Conservation (phyloP, 2,113 vertebrate species). For the Peromyscus californicus region DNA sequence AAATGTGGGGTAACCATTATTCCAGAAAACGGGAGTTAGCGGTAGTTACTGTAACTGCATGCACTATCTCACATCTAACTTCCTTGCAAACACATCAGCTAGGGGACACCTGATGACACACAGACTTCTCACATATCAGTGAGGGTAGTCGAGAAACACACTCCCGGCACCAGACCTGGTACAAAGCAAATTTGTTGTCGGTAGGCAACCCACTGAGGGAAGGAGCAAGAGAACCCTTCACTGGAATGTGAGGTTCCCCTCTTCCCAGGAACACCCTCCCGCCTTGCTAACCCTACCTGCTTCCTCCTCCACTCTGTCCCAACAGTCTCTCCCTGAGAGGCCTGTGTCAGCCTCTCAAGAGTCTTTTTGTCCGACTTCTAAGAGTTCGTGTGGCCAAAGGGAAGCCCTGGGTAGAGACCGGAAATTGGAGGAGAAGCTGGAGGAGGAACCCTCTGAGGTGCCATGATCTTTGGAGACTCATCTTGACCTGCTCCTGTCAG, state of each 20-base stretch:
- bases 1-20: constrained; percentile 1
- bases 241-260: not conserved
- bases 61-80: constrained; percentile 1
- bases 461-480: not conserved
- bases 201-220: not conserved
- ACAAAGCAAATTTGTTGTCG: constrained; percentile 27
- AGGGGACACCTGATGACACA: not conserved
- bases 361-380: not conserved
- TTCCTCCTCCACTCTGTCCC: not conserved
- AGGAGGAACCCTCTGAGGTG: too few species aligned
- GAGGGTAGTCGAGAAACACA: not conserved
- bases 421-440: not conserved
- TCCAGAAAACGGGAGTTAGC: not conserved
- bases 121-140: not conserved
- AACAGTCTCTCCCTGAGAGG: not conserved
- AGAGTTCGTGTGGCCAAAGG: not conserved
- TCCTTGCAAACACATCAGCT: not conserved
- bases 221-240: not conserved
- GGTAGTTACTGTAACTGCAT: not conserved
- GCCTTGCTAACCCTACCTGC: not conserved
- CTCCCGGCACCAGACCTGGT: not conserved
- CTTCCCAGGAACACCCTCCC: not conserved
- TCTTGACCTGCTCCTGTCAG: not conserved
- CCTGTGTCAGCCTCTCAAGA: not conserved
- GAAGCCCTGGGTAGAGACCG: too few species aligned